Evolutionary conservation across 1,140 invertebrate species (phyloP).

Genomic region (Drosophila pallidifrons): DNA sequence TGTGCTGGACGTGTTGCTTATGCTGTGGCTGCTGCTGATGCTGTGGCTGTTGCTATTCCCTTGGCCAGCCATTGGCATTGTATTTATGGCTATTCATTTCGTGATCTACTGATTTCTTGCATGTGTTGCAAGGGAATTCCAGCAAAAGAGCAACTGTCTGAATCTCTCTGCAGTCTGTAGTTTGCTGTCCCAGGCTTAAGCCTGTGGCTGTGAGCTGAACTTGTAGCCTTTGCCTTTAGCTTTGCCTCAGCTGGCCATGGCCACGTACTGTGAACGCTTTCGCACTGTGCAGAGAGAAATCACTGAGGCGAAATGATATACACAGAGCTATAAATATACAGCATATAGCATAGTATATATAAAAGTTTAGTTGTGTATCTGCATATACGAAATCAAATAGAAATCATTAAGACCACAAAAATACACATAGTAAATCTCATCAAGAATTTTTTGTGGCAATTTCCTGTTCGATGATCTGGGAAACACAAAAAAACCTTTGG

Average conservation of each 20-base stretch:
- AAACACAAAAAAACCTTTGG: conserved; percentile 48
- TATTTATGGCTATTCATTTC: conserved; percentile 82
- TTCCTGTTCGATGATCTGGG: conserved; percentile 80
- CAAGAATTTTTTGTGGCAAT: conserved; percentile 81
- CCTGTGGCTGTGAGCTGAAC: conserved; percentile 47
- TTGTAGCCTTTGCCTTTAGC: conserved; percentile 65
- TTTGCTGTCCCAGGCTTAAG: background rate
- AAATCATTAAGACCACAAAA: conserved; percentile 75
- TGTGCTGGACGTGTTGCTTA: conserved; percentile 26
- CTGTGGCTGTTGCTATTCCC: conserved; percentile 42
- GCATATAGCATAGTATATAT: background rate
- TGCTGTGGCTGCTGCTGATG: background rate
- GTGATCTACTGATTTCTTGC: conserved; percentile 80
- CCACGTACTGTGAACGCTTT: conserved; percentile 65
- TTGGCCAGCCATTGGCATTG: conserved; percentile 57
- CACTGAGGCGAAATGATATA: conserved; percentile 52
- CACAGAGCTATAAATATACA: conserved; percentile 24
- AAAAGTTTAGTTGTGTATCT: background rate
- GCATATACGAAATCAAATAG: conserved; percentile 69
- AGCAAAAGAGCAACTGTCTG: conserved; percentile 45
- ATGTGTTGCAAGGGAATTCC: conserved; percentile 79
- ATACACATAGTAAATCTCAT: conserved; percentile 79
- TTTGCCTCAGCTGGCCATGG: conserved; percentile 43
- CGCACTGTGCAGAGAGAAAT: conserved; percentile 19
- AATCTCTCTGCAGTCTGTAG: background rate